Percentiles rank a stretch among this genome's conserved stretches.
Conservation (phyloP, 2,888 invertebrate genomes). For the Masnerella sp. region DNA sequence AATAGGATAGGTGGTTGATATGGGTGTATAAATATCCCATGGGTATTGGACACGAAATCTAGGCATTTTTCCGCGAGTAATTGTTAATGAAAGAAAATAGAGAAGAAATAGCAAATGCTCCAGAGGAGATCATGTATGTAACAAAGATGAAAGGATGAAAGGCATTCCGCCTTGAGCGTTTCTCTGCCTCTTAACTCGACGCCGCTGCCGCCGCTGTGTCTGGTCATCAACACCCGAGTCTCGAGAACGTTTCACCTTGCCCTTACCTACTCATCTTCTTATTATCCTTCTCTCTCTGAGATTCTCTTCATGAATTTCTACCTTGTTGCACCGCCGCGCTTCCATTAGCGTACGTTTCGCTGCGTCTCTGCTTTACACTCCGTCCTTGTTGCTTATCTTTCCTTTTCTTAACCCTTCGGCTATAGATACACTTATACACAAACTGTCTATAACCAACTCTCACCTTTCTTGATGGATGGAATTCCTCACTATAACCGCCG, state of each 20-base stretch:
- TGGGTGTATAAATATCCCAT: constrained; percentile 4
- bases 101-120: constrained; percentile 50
- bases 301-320: constrained; percentile 52
- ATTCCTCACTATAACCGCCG: constrained; percentile 65
- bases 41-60: no score
- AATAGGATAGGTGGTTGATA: no score
- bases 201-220: constrained; percentile 70
- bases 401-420: constrained; percentile 59
- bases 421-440: constrained; percentile 64
- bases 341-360: constrained; percentile 53
- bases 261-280: constrained; percentile 61
- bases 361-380: constrained; percentile 40
- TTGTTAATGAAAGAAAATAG: constrained; percentile 50
- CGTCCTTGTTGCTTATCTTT: constrained; percentile 48
- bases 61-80: constrained; percentile 24
- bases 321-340: constrained; percentile 56
- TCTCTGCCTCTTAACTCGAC: constrained; percentile 57
- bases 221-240: constrained; percentile 72
- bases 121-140: constrained; percentile 54
- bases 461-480: constrained; percentile 68
- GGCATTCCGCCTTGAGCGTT: constrained; percentile 73
- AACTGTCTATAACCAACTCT: constrained; percentile 67
- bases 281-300: constrained; percentile 57
- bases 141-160: constrained; percentile 75
- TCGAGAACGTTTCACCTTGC: constrained; percentile 61